Evolutionary conservation across 2,888 invertebrate species (phyloP).

Genomic region (Pocota personata): DNA sequence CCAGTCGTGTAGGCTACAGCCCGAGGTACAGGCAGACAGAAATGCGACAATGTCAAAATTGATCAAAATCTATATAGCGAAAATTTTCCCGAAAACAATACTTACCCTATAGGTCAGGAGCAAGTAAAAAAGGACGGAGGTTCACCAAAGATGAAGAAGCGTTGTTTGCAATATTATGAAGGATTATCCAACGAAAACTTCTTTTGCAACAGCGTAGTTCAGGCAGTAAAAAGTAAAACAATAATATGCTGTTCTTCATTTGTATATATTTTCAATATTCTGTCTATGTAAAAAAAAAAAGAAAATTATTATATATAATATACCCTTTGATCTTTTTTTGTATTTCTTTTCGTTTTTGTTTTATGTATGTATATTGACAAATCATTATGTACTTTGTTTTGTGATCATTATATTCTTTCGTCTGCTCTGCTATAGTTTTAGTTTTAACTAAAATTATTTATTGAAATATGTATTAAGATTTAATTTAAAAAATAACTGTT

Average conservation of each 20-base stretch:
- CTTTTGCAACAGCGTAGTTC: too few species aligned
- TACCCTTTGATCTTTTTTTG: slow-evolving; percentile 52
- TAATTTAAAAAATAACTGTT: slow-evolving; percentile 26
- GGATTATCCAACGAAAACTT: too few species aligned
- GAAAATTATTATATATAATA: slow-evolving; percentile 69
- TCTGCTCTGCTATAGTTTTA: slow-evolving; percentile 42
- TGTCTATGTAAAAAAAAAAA: slow-evolving; percentile 74
- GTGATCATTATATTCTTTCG: slow-evolving; percentile 46
- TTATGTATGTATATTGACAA: slow-evolving; percentile 57
- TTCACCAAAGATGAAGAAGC: too few species aligned
- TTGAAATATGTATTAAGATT: slow-evolving; percentile 11
- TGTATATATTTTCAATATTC: slow-evolving; percentile 74
- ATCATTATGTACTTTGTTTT: slow-evolving; percentile 54
- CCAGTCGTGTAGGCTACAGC: too few species aligned
- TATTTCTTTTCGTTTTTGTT: slow-evolving; percentile 45
- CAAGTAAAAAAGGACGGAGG: too few species aligned
- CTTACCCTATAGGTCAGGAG: too few species aligned
- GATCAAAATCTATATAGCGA: too few species aligned
- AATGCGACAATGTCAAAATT: too few species aligned
- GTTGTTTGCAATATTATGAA: too few species aligned
- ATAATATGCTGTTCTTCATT: slow-evolving; percentile 63
- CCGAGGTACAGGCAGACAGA: too few species aligned
- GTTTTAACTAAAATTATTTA: slow-evolving; percentile 50
- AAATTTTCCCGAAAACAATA: too few species aligned
- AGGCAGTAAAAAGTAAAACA: slow-evolving; percentile 25